These are phyloP conservation scores for Aphidius gifuensis DNA, from an alignment of 1,140 invertebrate species.

Conservation along the genomic window DNA sequence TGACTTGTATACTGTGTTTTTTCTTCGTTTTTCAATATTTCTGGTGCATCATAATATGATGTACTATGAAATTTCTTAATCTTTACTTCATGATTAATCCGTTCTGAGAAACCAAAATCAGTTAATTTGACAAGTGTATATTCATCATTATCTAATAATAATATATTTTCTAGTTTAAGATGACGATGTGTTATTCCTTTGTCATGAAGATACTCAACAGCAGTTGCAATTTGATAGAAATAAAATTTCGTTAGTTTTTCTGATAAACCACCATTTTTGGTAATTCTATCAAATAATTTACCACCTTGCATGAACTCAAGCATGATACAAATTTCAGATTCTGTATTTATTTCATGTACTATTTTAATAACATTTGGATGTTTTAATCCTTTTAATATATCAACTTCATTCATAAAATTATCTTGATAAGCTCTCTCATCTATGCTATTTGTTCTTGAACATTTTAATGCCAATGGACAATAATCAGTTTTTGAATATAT, in stretches of 20 bases:
- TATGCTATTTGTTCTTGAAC: too few species aligned
- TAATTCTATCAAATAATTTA: conserved; percentile 74
- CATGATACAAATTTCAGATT: conserved; percentile 71
- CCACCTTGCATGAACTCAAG: conserved; percentile 88
- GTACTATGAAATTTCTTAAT: conserved; percentile 89
- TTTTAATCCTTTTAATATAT: background rate
- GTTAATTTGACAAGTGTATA: conserved; percentile 76
- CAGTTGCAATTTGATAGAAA: conserved; percentile 82
- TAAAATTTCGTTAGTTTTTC: conserved; percentile 71
- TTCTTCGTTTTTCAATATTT: conserved; percentile 67
- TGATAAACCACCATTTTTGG: conserved; percentile 48
- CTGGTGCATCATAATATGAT: conserved; percentile 81
- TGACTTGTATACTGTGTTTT: conserved; percentile 65
- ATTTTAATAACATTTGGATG: conserved; percentile 58
- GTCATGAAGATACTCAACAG: conserved; percentile 80
- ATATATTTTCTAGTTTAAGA: conserved; percentile 84
- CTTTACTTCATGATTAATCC: conserved; percentile 70
- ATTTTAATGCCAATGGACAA: too few species aligned
- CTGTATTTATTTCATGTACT: conserved; percentile 73
- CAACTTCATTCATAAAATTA: background rate
- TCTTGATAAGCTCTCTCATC: background rate
- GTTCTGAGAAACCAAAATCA: conserved; percentile 85
- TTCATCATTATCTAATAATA: conserved; percentile 64
- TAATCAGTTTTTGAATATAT: too few species aligned
- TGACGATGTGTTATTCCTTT: conserved; percentile 84